A percentile compares a stretch with the other conserved stretches of the same genome.
Evolutionary conservation across 2,797 vertebrate species (phyloP).

Genomic region (Lagodon rhomboides): DNA sequence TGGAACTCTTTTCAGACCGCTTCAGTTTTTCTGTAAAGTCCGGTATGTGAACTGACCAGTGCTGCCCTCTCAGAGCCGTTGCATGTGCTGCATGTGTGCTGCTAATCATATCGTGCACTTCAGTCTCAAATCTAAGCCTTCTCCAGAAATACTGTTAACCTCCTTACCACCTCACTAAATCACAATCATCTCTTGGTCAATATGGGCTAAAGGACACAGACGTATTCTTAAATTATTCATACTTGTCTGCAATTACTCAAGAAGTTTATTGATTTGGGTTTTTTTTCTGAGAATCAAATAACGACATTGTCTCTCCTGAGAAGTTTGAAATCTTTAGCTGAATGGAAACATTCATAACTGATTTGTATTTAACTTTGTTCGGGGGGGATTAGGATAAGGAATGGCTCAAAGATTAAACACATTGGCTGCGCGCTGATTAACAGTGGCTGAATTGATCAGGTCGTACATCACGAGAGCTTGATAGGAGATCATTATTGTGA

Average conservation of each 20-base stretch:
- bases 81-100: conserved; percentile 83
- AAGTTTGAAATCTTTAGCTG: conserved; percentile 26
- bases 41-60: conserved; percentile 84
- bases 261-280: conserved; percentile 34
- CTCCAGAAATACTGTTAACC: conserved; percentile 41
- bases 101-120: conserved; percentile 65
- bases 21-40: conserved; percentile 87
- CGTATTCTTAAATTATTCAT: conserved; percentile 19
- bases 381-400: not conserved
- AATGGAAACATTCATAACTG: conserved; percentile 36
- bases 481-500: conserved; percentile 45
- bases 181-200: conserved; percentile 36
- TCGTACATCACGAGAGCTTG: conserved; percentile 26
- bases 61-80: conserved; percentile 67
- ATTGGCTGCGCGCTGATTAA: conserved; percentile 40
- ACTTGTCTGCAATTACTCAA: conserved; percentile 34
- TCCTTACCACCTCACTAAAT: conserved; percentile 48
- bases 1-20: conserved; percentile 86
- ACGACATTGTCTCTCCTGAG: conserved; percentile 28
- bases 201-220: conserved; percentile 34
- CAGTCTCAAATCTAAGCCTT: conserved; percentile 46
- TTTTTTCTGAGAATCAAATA: conserved; percentile 25
- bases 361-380: conserved; percentile 46
- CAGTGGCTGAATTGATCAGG: conserved; percentile 41
- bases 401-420: conserved; percentile 33